These are phyloP conservation scores for Poeciliopsis occidentalis DNA, from an alignment of 2,113 vertebrate genomes.

Conservation along the genomic window DNA sequence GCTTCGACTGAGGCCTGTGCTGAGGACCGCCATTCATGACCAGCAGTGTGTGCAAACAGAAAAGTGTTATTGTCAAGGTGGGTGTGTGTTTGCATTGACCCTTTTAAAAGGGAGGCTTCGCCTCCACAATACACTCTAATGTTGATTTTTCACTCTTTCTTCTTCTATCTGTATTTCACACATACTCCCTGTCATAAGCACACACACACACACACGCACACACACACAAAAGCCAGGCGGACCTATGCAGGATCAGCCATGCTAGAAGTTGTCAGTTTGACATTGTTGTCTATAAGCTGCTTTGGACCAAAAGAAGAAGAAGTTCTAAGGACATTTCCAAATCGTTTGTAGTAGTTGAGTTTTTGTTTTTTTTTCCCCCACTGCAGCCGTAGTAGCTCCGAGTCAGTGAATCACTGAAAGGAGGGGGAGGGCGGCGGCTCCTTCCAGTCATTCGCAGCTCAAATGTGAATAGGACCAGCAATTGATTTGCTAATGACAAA, in stretches of 20 bases:
- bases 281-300: slow-evolving; percentile 72
- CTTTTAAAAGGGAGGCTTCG: slow-evolving; percentile 40
- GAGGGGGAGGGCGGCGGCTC: slow-evolving; percentile 52
- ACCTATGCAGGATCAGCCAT: slow-evolving; percentile 62
- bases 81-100: slow-evolving; percentile 23
- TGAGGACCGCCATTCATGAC: slow-evolving; percentile 22
- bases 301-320: slow-evolving; percentile 57
- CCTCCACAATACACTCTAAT: slow-evolving; percentile 22
- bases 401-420: slow-evolving; percentile 34
- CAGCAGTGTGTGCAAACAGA: slow-evolving; percentile 6
- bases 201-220: slow-evolving; percentile 21
- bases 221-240: slow-evolving; percentile 11
- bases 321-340: slow-evolving; percentile 61
- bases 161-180: slow-evolving; percentile 16
- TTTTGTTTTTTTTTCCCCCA: slow-evolving; percentile 12
- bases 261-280: slow-evolving; percentile 55
- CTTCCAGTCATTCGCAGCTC: slow-evolving; percentile 30
- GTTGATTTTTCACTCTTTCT: slow-evolving; percentile 32
- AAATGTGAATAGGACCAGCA: slow-evolving; percentile 56
- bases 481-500: slow-evolving; percentile 75
- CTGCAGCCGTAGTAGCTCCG: slow-evolving; percentile 28
- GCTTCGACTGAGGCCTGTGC: slow-evolving; percentile 43
- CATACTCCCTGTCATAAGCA: slow-evolving; percentile 7
- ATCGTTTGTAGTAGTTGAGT: slow-evolving; percentile 45
- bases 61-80: slow-evolving; percentile 9